These are phyloP conservation scores for Rhynchonycteris naso DNA, from an alignment of 2,797 vertebrate genomes.

Conservation along the genomic window DNA sequence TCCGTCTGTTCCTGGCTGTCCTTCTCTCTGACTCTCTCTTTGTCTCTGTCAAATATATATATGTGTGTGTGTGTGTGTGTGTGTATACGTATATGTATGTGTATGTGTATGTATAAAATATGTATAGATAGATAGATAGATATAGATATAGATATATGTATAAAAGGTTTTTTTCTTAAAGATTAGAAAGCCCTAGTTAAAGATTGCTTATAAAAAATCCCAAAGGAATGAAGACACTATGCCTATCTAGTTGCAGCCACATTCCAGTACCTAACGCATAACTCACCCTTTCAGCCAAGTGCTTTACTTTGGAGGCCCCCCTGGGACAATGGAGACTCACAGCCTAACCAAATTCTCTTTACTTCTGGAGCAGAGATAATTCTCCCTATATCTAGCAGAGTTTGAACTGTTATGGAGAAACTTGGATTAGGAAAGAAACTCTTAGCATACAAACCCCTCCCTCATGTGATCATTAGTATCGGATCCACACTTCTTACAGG, in stretches of 20 bases:
- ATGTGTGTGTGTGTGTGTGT: too few relatives aligned
- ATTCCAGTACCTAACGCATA: background rate
- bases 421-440: background rate
- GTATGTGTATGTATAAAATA: too few relatives aligned
- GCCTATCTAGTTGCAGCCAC: background rate
- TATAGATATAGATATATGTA: background rate
- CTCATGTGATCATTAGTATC: background rate
- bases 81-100: too few relatives aligned
- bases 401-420: slow-evolving; percentile 9
- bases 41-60: too few relatives aligned
- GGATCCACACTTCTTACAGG: background rate
- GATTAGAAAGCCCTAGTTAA: slow-evolving; percentile 36
- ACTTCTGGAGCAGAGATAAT: background rate
- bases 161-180: background rate
- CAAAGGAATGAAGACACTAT: background rate
- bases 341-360: background rate
- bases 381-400: background rate
- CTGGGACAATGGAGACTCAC: background rate
- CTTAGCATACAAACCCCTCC: background rate
- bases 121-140: too few relatives aligned
- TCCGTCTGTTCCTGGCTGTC: too few relatives aligned
- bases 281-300: background rate
- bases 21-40: too few relatives aligned
- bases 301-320: background rate
- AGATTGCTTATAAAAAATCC: background rate